Base-by-base conservation (phyloP, 2,113 vertebrate species). In the Laterallus jamaicensis region DNA sequence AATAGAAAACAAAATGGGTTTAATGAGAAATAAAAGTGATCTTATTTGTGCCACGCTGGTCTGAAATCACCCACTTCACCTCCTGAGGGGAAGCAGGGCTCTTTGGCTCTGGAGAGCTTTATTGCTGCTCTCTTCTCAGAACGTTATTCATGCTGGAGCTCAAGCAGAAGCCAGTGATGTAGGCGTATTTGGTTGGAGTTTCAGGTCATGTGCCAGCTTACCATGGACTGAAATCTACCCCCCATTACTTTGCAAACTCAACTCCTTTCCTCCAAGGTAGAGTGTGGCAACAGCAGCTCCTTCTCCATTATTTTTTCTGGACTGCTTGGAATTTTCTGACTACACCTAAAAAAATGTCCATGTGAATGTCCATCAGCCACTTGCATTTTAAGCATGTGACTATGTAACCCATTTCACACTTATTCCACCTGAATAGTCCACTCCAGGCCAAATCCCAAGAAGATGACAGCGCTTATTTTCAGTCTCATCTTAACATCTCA, bases 31-130 rank as follows among this genome's bases (percentile, higher is more conserved):
- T 69, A 82, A 95, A 95, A 86, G 42, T 80, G 28, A 52, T 88
- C 96, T 97, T 93, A 93, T 96, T 94, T 76, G 35, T 86, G 63
- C 44, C 59, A 75, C 59, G 56, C 54, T 97, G 74, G 59, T 96
- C 87, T 95, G 84, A 90, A 96, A 97, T 94, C 88, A 96, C 28
- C 31, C 70, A 94, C 63, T 96, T 96, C 80, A 52, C 92, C 80
- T 96, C 76, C 88, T 90, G 84, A 64, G 60, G 79, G 47, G 82
- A 83, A 92, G 60, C 32, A 39, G 47, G 37, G 56, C 39, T 82
- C 42, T 71, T 75, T 71, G 69, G 49, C 35, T 90, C 64, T 54
- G 39, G 39, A 52, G 35, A 54, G 50, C 6, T 95, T 95, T 75
- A 75, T 64, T 88, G 66, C 89, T 82, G 71, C 90, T 95, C 80